A percentile compares a stretch with the other conserved stretches of the same genome.
Conservation (phyloP, 2,113 vertebrate species). For the Anthoscopus minutus region DNA sequence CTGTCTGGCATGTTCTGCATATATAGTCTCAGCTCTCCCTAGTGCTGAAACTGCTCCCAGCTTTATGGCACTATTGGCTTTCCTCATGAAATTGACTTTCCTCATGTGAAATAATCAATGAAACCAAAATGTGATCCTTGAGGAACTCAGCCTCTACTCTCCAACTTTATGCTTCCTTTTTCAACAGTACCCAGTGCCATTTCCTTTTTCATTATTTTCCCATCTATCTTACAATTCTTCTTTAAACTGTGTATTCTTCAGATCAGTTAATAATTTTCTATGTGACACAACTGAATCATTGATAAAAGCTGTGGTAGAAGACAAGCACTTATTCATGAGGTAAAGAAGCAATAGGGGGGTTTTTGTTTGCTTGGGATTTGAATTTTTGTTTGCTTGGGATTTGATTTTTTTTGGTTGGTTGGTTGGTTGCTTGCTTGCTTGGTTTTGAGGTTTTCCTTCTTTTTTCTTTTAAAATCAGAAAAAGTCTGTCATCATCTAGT, state of each 20-base stretch:
- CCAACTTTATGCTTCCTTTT: neutral
- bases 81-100: too few relatives aligned
- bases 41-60: neutral
- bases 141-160: neutral
- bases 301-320: neutral
- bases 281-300: neutral
- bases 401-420: too few relatives aligned
- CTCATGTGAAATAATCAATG: neutral
- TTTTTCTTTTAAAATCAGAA: neutral
- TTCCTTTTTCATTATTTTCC: neutral
- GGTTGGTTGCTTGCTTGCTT: too few relatives aligned
- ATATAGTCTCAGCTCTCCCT: neutral
- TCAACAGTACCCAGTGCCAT: neutral
- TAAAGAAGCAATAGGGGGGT: rapidly evolving
- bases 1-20: neutral
- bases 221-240: neutral
- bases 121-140: neutral
- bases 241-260: neutral
- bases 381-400: too few relatives aligned
- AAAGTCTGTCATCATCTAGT: neutral
- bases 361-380: neutral
- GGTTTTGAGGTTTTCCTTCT: rapidly evolving
- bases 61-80: neutral
- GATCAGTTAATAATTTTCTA: neutral
- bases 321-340: neutral